Conservation (phyloP, 2,113 vertebrate genomes). For the Podarcis muralis region DNA sequence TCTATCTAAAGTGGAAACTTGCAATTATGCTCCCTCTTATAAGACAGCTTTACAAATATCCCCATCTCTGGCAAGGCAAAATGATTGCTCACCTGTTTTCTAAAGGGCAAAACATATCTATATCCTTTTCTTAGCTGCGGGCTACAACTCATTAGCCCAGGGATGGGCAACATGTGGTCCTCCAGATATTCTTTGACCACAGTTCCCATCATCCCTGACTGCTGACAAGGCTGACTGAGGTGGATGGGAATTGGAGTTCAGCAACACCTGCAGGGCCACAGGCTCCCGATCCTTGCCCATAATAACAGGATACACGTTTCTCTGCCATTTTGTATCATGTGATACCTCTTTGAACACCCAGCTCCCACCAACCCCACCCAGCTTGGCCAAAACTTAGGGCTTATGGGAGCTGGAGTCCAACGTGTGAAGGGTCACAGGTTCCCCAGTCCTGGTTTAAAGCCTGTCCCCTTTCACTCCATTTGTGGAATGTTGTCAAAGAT, state of each 20-base stretch:
- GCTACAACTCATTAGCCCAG: slow-evolving; percentile 2
- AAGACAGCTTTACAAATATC: background rate
- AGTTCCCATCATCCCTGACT: too few species aligned
- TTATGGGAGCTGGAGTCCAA: too few species aligned
- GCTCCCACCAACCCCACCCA: too few species aligned
- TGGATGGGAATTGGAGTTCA: too few species aligned
- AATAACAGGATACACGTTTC: background rate
- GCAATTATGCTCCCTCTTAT: slow-evolving; percentile 1
- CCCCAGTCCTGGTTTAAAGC: too few species aligned
- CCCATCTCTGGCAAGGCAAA: background rate
- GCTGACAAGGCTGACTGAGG: too few species aligned
- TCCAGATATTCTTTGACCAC: too few species aligned
- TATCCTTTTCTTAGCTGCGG: slow-evolving; percentile 28
- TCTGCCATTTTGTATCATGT: background rate
- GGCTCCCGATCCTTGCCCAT: background rate
- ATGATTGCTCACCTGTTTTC: slow-evolving; percentile 20
- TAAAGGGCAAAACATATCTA: background rate
- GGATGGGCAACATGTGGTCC: too few species aligned
- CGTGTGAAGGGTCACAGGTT: too few species aligned
- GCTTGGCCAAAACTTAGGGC: background rate
- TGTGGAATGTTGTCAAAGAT: too few species aligned
- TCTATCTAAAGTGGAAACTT: background rate
- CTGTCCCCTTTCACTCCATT: too few species aligned
- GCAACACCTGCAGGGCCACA: background rate
- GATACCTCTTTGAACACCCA: too few species aligned